Conservation (phyloP, 1,140 invertebrate species). For the Lamellibrachia luymesi region DNA sequence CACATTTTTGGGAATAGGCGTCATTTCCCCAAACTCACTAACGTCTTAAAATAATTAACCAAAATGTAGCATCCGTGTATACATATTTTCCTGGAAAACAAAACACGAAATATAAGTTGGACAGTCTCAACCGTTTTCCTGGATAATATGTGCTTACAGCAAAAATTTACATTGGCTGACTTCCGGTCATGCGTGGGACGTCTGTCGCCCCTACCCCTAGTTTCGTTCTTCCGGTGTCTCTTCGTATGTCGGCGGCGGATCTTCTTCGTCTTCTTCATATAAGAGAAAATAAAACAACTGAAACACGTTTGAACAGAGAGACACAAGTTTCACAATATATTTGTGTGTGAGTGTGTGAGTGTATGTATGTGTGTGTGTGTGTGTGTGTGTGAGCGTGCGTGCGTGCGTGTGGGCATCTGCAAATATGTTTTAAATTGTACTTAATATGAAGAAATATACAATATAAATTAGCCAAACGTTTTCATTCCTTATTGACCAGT, state of each 20-base stretch:
- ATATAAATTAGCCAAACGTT: too few species aligned
- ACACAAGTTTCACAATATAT: neutral
- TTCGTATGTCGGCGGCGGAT: neutral
- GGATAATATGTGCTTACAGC: neutral
- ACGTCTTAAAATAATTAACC: neutral
- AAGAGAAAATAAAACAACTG: neutral
- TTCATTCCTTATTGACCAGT: too few species aligned
- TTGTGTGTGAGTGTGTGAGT: neutral
- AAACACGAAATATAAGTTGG: neutral
- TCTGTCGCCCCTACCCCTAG: neutral
- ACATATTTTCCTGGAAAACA: too few species aligned
- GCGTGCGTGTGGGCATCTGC: too few species aligned
- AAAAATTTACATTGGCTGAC: neutral
- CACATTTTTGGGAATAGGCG: too few species aligned
- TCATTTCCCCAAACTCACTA: too few species aligned
- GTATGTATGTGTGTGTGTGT: neutral
- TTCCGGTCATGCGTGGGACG: neutral
- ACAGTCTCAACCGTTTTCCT: neutral
- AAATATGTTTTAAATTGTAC: too few species aligned
- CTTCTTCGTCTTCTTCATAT: neutral
- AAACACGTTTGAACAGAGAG: neutral
- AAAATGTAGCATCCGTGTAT: neutral
- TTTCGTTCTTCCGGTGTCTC: neutral
- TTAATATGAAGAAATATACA: too few species aligned
- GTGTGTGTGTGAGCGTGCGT: too few species aligned